phyloP scores from a whole-genome alignment of 1,140 invertebrate genomes.

The Rhyzopertha dominica region DNA sequence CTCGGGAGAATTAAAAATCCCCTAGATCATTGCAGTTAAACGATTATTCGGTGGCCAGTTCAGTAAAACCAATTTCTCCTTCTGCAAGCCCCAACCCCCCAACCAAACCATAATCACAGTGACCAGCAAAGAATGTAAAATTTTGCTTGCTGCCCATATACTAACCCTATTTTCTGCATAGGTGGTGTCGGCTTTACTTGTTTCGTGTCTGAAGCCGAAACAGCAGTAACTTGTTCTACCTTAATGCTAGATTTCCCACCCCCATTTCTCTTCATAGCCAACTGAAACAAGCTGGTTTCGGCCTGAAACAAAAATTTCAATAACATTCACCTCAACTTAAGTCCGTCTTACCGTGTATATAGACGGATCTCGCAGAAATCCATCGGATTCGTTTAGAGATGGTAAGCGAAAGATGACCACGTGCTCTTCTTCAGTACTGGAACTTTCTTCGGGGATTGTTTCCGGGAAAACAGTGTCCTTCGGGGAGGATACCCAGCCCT shows the following conservation, averaged over 20 bases:
- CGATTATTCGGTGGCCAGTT: too few species aligned
- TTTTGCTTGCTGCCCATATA: too few species aligned
- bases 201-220: constrained; percentile 47
- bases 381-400: constrained; percentile 62
- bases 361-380: constrained; percentile 52
- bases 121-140: too few species aligned
- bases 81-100: too few species aligned
- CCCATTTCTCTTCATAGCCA: constrained; percentile 51
- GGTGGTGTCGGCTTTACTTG: constrained; percentile 48
- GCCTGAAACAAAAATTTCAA: constrained; percentile 41
- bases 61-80: too few species aligned
- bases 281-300: constrained; percentile 56
- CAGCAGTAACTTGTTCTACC: constrained; percentile 48
- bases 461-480: constrained; percentile 84
- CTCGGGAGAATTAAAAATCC: too few species aligned
- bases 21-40: too few species aligned
- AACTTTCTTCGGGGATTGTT: constrained; percentile 88
- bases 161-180: constrained; percentile 56
- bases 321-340: constrained; percentile 12
- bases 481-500: constrained; percentile 73
- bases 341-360: constrained; percentile 58
- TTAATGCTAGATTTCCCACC: constrained; percentile 48
- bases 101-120: too few species aligned
- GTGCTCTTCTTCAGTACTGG: constrained; percentile 85
- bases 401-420: constrained; percentile 77